A percentile compares a stretch with the other conserved stretches of the same genome.
phyloP scores from a whole-genome alignment of 1,140 invertebrate species.

The Chionoecetes opilio region DNA sequence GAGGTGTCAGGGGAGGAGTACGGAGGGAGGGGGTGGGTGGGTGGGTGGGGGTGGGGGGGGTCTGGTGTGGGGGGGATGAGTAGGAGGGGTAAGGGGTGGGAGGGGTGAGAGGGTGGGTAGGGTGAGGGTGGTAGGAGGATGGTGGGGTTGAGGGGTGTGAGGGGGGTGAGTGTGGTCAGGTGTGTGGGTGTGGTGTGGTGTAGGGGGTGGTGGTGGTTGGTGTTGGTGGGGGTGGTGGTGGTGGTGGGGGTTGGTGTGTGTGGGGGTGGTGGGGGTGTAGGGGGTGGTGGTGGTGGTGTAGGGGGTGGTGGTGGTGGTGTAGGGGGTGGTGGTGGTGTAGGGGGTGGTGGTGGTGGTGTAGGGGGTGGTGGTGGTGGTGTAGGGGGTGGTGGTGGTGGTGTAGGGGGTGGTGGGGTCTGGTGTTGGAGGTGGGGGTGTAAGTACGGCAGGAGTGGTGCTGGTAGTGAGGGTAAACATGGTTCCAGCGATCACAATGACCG shows the following conservation, averaged over 20 bases:
- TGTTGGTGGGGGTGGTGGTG: background rate
- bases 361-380: background rate
- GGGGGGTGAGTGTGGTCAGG: background rate
- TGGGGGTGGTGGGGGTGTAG: background rate
- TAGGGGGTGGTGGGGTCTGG: background rate
- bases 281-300: background rate
- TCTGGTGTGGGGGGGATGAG: background rate
- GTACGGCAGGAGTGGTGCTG: conserved; percentile 14
- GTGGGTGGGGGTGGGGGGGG: background rate
- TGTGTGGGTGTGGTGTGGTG: background rate
- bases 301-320: background rate
- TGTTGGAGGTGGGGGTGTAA: conserved; percentile 1
- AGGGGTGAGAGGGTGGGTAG: background rate
- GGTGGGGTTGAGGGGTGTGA: background rate
- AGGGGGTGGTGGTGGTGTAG: background rate
- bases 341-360: background rate
- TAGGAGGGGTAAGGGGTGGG: background rate
- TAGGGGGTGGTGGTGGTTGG: background rate
- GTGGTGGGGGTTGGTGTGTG: background rate
- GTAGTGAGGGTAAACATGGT: background rate
- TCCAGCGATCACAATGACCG: background rate
- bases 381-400: background rate
- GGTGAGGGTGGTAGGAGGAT: background rate
- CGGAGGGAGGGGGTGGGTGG: background rate
- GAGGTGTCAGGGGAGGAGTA: too few species aligned